Conservation (phyloP, 2,888 invertebrate genomes). For the Leucoptera coffeella region DNA sequence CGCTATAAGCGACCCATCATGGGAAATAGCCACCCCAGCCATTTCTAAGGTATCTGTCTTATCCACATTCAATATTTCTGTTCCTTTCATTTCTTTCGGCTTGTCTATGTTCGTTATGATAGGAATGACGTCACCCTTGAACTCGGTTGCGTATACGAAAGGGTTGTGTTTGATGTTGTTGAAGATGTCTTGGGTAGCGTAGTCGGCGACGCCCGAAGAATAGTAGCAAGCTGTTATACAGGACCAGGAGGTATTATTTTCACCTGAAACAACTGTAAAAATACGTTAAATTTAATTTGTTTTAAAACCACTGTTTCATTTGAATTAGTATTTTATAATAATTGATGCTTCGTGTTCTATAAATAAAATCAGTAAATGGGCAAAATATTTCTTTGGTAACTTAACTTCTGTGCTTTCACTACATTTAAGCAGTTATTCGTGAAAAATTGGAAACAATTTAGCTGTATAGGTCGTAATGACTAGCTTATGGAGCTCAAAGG, state of each 20-base stretch:
- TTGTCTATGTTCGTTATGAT: slow-evolving; percentile 30
- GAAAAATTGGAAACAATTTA: too few relatives aligned
- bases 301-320: too few relatives aligned
- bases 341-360: too few relatives aligned
- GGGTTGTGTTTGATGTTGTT: slow-evolving; percentile 24
- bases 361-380: too few relatives aligned
- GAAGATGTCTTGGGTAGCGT: slow-evolving; percentile 19
- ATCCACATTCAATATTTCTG: slow-evolving; percentile 11
- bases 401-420: too few relatives aligned
- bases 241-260: slow-evolving; percentile 19
- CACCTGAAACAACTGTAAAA: too few relatives aligned
- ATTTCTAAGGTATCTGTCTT: slow-evolving; percentile 19
- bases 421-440: too few relatives aligned
- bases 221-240: slow-evolving; percentile 42
- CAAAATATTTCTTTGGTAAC: too few relatives aligned
- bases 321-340: too few relatives aligned
- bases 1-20: slow-evolving; percentile 42
- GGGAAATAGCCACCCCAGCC: slow-evolving; percentile 38
- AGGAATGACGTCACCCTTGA: slow-evolving; percentile 17
- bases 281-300: too few relatives aligned
- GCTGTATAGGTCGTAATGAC: too few relatives aligned
- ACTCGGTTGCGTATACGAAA: slow-evolving; percentile 14
- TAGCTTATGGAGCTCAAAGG: too few relatives aligned
- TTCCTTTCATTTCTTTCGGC: slow-evolving; percentile 9
- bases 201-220: slow-evolving; percentile 28